Evolutionary conservation across 1,140 invertebrate genomes (phyloP), one percentile per base, ranked within the genome.

Genomic region (Lordiphosa collinella): DNA sequence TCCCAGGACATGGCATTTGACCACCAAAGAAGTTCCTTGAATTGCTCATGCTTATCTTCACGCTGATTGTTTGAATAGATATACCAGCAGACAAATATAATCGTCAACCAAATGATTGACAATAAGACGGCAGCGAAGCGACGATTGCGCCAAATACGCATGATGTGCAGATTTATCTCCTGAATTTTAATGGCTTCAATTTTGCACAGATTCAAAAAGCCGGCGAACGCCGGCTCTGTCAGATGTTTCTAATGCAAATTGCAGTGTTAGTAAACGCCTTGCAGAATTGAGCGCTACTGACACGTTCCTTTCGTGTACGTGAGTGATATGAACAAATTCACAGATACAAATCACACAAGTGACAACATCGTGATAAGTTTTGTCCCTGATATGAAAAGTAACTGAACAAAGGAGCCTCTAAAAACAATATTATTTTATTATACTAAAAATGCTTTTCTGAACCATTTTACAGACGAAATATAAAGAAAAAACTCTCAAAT

Each of bases 21-120:
- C 78, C 78, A 84, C 78, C 78, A 84, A 10, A 85, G 29, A 12
- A 84, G 7, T 49, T 84, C 59, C 0, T 13, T 29, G 4, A 35
- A 57, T 12, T 43, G 22, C 0, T 10, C 1, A 8, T 25, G 2
- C 0, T 44, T 34, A 4, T n/a, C 3, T 9, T 7, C 8, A 3
- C 9, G 9, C 1, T 55, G 25, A n/a, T 9, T 14, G n/a, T 9
- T 36, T n/a, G 10, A 12, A 5, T 65, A 14, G 2, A 35, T 11
- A 0, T 41, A 11, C 1, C 10, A 25, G n/a, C 13, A 49, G 3
- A 51, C 3, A 13, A 14, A 6, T 4, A 34, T 1, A 31, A 51
- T 4, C 11, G 8, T 8, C 40, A 58, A 12, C 62, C 63, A 47
- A 18, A 58, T 9, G 4, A 40, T 8, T n/a, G 50, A 2, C 6